A percentile compares a stretch with the other conserved stretches of the same genome.
These are phyloP conservation scores for Octonoba sinensis DNA, from an alignment of 2,888 invertebrate species.

Conservation along the genomic window DNA sequence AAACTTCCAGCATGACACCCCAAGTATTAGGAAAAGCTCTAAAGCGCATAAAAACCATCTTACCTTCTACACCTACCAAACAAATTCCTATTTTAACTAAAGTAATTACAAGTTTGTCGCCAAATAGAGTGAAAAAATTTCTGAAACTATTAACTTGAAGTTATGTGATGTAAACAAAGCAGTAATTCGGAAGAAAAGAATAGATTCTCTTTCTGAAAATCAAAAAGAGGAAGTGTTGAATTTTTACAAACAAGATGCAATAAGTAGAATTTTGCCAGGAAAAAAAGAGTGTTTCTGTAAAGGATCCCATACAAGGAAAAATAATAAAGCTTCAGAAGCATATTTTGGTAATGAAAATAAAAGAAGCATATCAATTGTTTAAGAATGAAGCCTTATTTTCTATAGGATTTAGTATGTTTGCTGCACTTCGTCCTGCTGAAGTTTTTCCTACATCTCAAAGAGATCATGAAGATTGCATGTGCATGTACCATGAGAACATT, in stretches of 20 bases:
- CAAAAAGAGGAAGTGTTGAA: neutral
- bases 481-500: neutral
- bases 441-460: neutral
- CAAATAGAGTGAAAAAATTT: neutral
- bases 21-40: too few species aligned
- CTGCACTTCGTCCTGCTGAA: neutral
- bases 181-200: neutral
- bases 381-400: neutral
- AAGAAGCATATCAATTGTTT: neutral
- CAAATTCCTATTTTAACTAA: too few species aligned
- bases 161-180: neutral
- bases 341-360: neutral
- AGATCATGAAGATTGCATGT: slow-evolving; percentile 7
- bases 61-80: too few species aligned
- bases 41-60: too few species aligned
- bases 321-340: neutral
- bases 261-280: slow-evolving; percentile 1
- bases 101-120: neutral
- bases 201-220: neutral
- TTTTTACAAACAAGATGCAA: slow-evolving; percentile 4
- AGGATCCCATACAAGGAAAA: neutral
- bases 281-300: slow-evolving; percentile 8
- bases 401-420: neutral
- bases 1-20: too few species aligned
- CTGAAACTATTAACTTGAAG: neutral